Evolutionary conservation across 2,888 invertebrate species (phyloP), one percentile per base, ranked within the genome.

Genomic region (Patella caerulea): DNA sequence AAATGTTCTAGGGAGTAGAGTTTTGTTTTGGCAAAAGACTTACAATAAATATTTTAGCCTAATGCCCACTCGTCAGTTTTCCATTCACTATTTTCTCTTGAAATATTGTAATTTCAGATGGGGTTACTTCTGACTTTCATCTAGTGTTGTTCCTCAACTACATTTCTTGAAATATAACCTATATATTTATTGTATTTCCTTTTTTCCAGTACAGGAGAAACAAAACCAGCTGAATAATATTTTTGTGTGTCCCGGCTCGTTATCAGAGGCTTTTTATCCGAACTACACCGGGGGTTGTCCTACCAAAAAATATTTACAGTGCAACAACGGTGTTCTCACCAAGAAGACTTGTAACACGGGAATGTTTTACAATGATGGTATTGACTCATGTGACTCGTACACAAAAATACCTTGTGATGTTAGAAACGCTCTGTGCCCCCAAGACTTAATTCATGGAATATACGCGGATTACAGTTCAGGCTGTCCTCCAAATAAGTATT

Each of bases 351-450:
- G 74, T 52, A 12, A 12, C 15, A 52, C 29, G 5, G 74, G 69
- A 9, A 34, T 74, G n/a, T 69, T 56, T 29, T 74, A 45, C 65
- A 74, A 74, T 53, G 74, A 74, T 52, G 74, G 74, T 34, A 45
- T 52, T 17, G 59, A 65, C 24, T 52, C 29, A n/a, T 74, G 74
- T 53, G 74, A 74, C 69, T 29, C 19, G 11, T n/a, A 19, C 2
- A 24, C 12, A 15, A 74, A 65, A 19, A 74, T 74, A 17, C 65
- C 74, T 1, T 74, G 74, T 52, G 74, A 14, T 65, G 24, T 14
- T 24, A 24, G 14, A 0, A 65, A 65, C 24, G 19, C 24, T 12
- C 65, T 11, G 24, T 24, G 65, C 24, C 24, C 65, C 2, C 65
- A 65, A 14, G 24, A 19, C 19, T 24, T 65, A 11, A 65, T 11